Conservation (phyloP, 1,140 invertebrate genomes). For the Drosophila funebris region DNA sequence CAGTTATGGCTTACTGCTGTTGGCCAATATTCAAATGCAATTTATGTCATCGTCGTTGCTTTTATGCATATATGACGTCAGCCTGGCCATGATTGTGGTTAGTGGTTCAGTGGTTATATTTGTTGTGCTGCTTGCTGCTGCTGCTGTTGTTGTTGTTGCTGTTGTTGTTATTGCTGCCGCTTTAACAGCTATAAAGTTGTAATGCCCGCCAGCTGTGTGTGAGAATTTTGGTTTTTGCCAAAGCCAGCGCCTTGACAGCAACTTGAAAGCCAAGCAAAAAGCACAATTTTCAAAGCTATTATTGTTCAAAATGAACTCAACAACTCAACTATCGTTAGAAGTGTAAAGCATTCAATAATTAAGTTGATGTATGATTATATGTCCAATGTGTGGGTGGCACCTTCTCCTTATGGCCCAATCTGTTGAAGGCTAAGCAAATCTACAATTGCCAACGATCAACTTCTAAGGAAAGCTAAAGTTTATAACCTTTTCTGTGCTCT, state of each 20-base stretch:
- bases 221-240: conserved; percentile 36
- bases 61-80: conserved; percentile 71
- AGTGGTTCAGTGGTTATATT: conserved; percentile 23
- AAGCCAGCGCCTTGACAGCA: conserved; percentile 38
- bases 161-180: conserved; percentile 19
- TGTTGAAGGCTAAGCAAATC: neutral
- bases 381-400: neutral
- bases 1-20: conserved; percentile 55
- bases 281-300: conserved; percentile 11
- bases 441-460: no score
- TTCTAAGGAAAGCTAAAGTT: no score
- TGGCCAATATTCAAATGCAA: conserved; percentile 81
- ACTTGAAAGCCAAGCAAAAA: conserved; percentile 19
- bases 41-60: conserved; percentile 73
- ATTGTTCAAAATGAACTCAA: conserved; percentile 26
- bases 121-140: neutral
- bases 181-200: conserved; percentile 43
- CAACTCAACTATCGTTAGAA: conserved; percentile 1
- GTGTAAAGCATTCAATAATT: conserved; percentile 33
- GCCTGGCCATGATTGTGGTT: conserved; percentile 70
- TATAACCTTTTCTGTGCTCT: neutral
- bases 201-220: conserved; percentile 53
- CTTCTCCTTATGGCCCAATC: conserved; percentile 2
- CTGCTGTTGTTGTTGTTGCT: neutral
- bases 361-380: conserved; percentile 20